phyloP scores from a whole-genome alignment of 2,797 vertebrate species.

The Pipistrellus kuhlii region DNA sequence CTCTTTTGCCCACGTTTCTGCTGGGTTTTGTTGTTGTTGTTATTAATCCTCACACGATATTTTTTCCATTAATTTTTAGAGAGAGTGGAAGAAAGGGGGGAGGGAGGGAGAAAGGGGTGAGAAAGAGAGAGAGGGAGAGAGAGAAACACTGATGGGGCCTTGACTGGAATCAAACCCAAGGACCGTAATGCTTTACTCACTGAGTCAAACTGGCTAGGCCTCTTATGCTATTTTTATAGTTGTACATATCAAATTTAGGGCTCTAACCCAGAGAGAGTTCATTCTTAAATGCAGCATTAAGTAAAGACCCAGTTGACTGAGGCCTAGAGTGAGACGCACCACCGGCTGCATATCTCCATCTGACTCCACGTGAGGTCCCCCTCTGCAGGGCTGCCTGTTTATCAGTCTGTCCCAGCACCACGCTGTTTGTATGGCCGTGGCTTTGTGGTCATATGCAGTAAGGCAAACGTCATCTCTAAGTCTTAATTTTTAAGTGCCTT shows the following conservation, averaged over 20 bases:
- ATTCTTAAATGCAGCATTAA: background rate
- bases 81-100: too few species aligned
- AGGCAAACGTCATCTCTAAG: background rate
- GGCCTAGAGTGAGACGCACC: background rate
- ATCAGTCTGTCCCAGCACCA: too few species aligned
- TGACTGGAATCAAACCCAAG: too few species aligned
- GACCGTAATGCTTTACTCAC: too few species aligned
- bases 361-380: fast-evolving
- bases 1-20: background rate
- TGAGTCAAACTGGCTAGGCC: too few species aligned
- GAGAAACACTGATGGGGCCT: too few species aligned
- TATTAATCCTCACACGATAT: too few species aligned
- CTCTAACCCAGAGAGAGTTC: background rate
- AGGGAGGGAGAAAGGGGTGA: too few species aligned
- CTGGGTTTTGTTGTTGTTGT: background rate
- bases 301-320: background rate
- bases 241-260: background rate
- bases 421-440: fast-evolving
- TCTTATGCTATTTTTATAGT: background rate
- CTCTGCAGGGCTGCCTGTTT: background rate
- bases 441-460: background rate
- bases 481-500: background rate
- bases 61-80: too few species aligned
- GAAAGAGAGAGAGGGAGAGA: too few species aligned
- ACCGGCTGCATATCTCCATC: fast-evolving